Base-by-base conservation (phyloP, 2,113 vertebrate genomes). In the Eurystomus gularis region DNA sequence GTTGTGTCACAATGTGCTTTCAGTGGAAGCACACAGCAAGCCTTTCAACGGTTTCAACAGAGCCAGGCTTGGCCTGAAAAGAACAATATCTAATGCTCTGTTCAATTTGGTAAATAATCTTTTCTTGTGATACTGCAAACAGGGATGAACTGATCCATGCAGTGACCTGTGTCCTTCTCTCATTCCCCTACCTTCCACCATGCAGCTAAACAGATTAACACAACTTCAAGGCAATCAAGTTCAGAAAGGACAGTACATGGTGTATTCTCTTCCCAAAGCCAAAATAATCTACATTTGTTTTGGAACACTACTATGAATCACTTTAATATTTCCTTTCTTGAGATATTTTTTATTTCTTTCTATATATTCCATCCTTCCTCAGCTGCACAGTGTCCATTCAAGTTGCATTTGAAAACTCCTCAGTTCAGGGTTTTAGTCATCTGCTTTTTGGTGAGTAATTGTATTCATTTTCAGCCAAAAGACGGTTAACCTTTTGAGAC, bases 401-500 rank as follows among this genome's bases (percentile, higher is more conserved):
- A 4, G 44, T 65, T 93, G 61, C 84, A 87, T 93, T 44, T 91
- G 81, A 91, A 85, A 95, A 75, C 69, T 79, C 89, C 73, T 94
- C 40, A 54, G 81, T 84, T 69, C 91, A 96, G 20, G n/a, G 44
- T 39, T 96, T 94, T 79, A 89, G 84, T 85, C 2, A 93, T 89
- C 94, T 95, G 84, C 81, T 94, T 96, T 96, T 89, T 54, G 93
- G 85, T 95, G 96, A 97, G 91, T 96, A 97, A 96, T 96, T 89
- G 93, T 91, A 48, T 82, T 97, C 95, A 97, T 96, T 97, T 95
- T 72, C 89, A 76, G 84, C 81, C 81, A 93, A 89, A 94, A 96
- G 94, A 93, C 12, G 5, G 89, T 96, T 97, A 96, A 97, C 95
- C 95, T 97, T 97, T 96, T 40, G 96, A 97, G 95, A 96, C 93